Conservation (phyloP, 1,140 invertebrate genomes). For the Pseudomyrmex pallidus region DNA sequence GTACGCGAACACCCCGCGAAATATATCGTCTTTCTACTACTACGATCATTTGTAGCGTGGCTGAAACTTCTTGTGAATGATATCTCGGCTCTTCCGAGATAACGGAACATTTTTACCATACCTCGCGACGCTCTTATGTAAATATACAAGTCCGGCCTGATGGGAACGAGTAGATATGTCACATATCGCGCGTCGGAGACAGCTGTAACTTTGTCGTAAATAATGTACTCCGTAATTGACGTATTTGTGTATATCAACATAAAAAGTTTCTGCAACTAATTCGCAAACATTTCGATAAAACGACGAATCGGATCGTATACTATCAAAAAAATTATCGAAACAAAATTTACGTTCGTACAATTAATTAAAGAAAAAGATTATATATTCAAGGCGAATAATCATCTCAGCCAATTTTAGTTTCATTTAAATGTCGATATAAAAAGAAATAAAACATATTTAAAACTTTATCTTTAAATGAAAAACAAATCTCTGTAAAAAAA, state of each 20-base stretch:
- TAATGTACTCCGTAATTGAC: neutral
- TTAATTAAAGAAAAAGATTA: neutral
- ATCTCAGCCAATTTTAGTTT: too few relatives aligned
- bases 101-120: conserved; percentile 49
- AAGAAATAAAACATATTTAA: too few relatives aligned
- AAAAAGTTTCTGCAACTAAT: neutral
- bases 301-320: neutral
- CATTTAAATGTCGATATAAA: too few relatives aligned
- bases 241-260: neutral
- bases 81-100: conserved; percentile 44
- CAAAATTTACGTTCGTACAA: neutral
- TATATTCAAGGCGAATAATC: too few relatives aligned
- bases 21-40: conserved; percentile 19
- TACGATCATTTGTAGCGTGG: conserved; percentile 47
- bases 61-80: conserved; percentile 49
- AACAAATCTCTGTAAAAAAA: too few relatives aligned
- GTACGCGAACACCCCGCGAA: neutral
- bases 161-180: neutral
- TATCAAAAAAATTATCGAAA: neutral
- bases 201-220: conserved; percentile 24
- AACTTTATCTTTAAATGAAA: too few relatives aligned
- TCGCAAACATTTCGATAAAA: neutral
- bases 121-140: conserved; percentile 28
- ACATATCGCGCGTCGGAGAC: conserved; percentile 5
- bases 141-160: conserved; percentile 28